A percentile compares a stretch with the other conserved stretches of the same genome.
Evolutionary conservation across 1,140 invertebrate species (phyloP).

Genomic region (Caenorhabditis elegans): DNA sequence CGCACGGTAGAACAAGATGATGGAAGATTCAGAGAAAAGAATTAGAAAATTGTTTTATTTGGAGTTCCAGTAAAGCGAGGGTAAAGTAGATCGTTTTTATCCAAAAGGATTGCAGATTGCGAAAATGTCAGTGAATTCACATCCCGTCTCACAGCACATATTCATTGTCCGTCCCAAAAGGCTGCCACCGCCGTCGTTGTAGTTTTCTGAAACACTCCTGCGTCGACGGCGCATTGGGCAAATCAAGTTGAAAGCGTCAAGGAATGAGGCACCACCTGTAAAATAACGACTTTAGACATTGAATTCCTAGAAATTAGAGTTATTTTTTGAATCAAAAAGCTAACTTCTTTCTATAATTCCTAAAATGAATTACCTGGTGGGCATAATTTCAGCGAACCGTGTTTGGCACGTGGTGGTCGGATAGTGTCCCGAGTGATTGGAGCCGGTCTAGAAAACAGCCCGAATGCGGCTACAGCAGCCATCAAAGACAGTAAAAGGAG

Average conservation of each 20-base stretch:
- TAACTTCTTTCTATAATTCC: no score
- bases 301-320: no score
- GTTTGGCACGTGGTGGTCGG: background rate
- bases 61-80: background rate
- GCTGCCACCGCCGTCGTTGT: background rate
- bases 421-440: slow-evolving; percentile 26
- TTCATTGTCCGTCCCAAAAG: slow-evolving; percentile 10
- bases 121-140: slow-evolving; percentile 29
- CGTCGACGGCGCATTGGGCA: slow-evolving; percentile 23
- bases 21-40: background rate
- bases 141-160: slow-evolving; percentile 16
- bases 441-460: slow-evolving; percentile 2
- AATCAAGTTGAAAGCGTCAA: slow-evolving; percentile 31
- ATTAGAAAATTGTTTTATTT: background rate
- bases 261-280: slow-evolving; percentile 25
- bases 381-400: slow-evolving; percentile 25
- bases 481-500: slow-evolving; percentile 25
- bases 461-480: slow-evolving; percentile 14
- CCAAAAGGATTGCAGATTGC: slow-evolving; percentile 31
- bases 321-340: no score
- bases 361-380: background rate
- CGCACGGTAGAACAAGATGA: background rate
- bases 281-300: no score
- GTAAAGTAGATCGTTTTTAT: background rate
- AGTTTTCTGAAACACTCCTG: background rate